Percentiles rank a stretch among this genome's conserved stretches.
phyloP scores from a whole-genome alignment of 2,113 vertebrate species.

The Otus sunia region DNA sequence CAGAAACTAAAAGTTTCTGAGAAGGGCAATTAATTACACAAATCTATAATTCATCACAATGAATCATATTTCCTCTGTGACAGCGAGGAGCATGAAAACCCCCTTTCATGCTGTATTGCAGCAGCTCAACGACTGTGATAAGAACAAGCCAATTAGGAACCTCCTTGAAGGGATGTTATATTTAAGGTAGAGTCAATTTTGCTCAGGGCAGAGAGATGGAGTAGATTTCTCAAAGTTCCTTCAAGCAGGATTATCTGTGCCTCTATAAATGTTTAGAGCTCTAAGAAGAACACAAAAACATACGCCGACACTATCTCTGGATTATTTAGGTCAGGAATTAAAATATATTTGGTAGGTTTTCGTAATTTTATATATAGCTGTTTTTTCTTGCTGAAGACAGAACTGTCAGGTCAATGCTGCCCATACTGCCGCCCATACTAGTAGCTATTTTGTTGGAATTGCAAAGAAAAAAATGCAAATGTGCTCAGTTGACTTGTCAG shows the following conservation, averaged over 20 bases:
- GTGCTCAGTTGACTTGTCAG: not conserved
- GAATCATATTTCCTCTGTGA: constrained; percentile 1
- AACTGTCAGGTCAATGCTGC: not conserved
- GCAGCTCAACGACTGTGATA: not conserved
- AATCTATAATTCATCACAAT: constrained; percentile 1
- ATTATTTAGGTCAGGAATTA: not conserved
- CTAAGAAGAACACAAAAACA: not conserved
- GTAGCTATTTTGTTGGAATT: not conserved
- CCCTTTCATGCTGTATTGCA: not conserved
- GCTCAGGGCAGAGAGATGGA: not conserved
- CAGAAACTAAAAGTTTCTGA: not conserved
- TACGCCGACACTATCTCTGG: not conserved
- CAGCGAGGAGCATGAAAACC: not conserved
- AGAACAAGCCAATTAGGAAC: constrained; percentile 10
- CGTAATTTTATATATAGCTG: not conserved
- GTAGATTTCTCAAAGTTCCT: not conserved
- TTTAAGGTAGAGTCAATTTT: not conserved
- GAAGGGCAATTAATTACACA: not conserved
- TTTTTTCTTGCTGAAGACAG: not conserved
- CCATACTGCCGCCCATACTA: not conserved
- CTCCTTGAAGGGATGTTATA: not conserved
- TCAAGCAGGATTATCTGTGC: not conserved
- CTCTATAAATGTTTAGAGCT: not conserved
- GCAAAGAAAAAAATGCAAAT: not conserved
- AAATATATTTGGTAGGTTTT: not conserved